Evolutionary conservation across 1,140 invertebrate genomes (phyloP).

Genomic region (Limonius californicus): DNA sequence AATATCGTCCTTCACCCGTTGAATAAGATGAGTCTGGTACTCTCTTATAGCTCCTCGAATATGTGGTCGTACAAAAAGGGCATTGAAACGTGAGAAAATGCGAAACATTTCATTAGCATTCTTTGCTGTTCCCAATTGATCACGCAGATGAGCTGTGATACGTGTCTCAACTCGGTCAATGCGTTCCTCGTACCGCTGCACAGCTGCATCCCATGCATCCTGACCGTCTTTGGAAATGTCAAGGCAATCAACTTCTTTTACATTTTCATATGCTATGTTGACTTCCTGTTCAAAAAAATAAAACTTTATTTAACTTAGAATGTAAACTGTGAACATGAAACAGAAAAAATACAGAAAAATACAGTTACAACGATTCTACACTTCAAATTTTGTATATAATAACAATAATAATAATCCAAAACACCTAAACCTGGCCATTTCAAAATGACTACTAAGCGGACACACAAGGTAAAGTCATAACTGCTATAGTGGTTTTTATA

Average conservation of each 20-base stretch:
- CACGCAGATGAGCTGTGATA: constrained; percentile 93
- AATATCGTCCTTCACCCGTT: constrained; percentile 98
- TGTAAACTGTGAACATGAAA: no score
- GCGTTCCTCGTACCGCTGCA: constrained; percentile 92
- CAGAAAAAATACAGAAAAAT: no score
- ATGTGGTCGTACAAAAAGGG: constrained; percentile 95
- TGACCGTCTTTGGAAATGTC: constrained; percentile 96
- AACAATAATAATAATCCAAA: no score
- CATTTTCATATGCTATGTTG: constrained; percentile 96
- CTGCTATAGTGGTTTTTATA: no score
- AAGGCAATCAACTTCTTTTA: constrained; percentile 97
- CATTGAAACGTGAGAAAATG: constrained; percentile 98
- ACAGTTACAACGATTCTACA: no score
- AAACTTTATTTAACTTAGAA: no score
- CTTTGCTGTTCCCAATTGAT: constrained; percentile 96
- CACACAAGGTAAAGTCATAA: no score
- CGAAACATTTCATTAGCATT: constrained; percentile 99
- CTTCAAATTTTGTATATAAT: no score
- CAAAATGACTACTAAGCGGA: no score
- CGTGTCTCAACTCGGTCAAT: constrained; percentile 96
- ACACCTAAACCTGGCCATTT: no score
- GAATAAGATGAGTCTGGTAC: constrained; percentile 98
- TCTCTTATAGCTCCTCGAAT: constrained; percentile 97
- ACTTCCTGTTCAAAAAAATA: no score
- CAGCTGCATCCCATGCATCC: constrained; percentile 96